Evolutionary conservation across 2,888 invertebrate genomes (phyloP).

Genomic region (Pocota personata): DNA sequence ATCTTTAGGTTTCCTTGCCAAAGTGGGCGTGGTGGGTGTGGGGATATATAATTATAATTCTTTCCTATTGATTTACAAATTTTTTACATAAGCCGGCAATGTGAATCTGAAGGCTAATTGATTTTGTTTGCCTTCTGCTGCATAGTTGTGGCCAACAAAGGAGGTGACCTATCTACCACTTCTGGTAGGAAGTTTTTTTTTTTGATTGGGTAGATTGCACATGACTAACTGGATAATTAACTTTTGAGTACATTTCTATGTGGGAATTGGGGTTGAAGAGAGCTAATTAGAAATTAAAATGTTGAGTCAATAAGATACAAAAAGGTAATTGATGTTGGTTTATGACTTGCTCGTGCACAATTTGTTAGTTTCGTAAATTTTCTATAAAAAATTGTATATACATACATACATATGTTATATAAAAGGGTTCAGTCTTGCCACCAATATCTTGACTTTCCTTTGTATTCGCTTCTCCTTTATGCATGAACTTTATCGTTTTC

Average conservation of each 20-base stretch:
- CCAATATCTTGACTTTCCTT: too few species aligned
- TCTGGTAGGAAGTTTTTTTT: neutral
- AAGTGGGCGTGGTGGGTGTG: constrained; percentile 55
- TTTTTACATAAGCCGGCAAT: constrained; percentile 57
- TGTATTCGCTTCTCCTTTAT: too few species aligned
- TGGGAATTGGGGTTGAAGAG: neutral
- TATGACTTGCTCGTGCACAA: neutral
- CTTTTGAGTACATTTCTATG: neutral
- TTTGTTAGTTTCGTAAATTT: too few species aligned
- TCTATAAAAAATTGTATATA: too few species aligned
- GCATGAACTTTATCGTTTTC: too few species aligned
- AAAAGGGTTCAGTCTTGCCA: too few species aligned
- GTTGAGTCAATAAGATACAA: neutral
- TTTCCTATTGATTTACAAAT: constrained; percentile 47
- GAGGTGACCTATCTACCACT: neutral
- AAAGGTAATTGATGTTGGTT: neutral
- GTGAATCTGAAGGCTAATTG: constrained; percentile 41
- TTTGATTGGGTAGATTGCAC: neutral
- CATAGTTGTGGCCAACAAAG: neutral
- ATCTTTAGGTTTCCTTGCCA: constrained; percentile 11
- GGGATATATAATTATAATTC: constrained; percentile 19
- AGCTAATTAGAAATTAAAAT: constrained; percentile 4
- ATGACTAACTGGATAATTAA: constrained; percentile 17
- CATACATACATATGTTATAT: too few species aligned
- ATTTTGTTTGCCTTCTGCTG: constrained; percentile 41